phyloP scores from a whole-genome alignment of 1,140 invertebrate species.

The Bombus pyrosoma region DNA sequence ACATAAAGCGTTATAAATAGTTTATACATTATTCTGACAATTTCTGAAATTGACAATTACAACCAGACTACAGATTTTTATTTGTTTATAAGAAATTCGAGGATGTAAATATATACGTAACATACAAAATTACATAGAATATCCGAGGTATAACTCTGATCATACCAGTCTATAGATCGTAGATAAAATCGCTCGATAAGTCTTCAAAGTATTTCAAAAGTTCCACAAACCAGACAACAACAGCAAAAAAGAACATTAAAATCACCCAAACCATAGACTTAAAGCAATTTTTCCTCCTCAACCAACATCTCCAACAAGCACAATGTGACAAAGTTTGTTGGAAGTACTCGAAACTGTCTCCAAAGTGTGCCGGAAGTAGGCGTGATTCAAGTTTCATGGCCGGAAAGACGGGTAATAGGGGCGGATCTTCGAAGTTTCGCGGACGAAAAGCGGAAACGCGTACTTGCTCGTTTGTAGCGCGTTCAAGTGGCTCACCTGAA shows the following conservation, averaged over 20 bases:
- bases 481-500: conserved; percentile 25
- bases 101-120: no score
- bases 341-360: conserved; percentile 32
- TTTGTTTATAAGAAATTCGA: no score
- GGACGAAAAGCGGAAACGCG: conserved; percentile 16
- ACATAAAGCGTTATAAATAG: no score
- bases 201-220: no score
- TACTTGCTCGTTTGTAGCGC: conserved; percentile 26
- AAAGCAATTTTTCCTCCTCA: background rate
- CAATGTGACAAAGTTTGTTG: conserved; percentile 6
- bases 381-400: conserved; percentile 40
- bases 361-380: conserved; percentile 24
- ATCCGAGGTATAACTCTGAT: no score
- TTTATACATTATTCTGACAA: no score
- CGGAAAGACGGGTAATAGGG: conserved; percentile 25
- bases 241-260: background rate
- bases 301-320: background rate
- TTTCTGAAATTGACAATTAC: no score
- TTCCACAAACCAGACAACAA: no score
- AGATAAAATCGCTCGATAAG: no score
- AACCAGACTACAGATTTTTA: no score
- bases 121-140: no score
- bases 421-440: conserved; percentile 36
- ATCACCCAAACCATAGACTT: background rate
- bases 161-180: no score